Percentiles rank a stretch among this genome's conserved stretches.
Evolutionary conservation across 1,140 invertebrate species (phyloP).

Genomic region (Bombus consobrinus): DNA sequence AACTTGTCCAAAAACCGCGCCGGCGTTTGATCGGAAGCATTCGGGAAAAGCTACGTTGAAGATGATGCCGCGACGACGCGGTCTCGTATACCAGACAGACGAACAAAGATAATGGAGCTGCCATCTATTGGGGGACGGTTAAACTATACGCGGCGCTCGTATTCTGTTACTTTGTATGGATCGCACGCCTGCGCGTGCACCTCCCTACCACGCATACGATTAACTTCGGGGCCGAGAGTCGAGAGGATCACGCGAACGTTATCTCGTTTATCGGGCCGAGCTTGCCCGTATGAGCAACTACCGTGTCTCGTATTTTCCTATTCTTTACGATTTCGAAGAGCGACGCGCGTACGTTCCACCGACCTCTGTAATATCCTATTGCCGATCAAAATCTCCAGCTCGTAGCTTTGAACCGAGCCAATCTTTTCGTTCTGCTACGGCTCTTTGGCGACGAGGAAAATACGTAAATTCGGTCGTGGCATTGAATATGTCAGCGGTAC

Average conservation of each 20-base stretch:
- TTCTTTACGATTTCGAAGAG: conserved; percentile 41
- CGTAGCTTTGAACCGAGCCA: not conserved
- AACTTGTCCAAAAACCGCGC: conserved; percentile 17
- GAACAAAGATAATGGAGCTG: conserved; percentile 81
- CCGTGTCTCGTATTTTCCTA: conserved; percentile 38
- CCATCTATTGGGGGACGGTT: conserved; percentile 79
- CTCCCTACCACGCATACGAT: conserved; percentile 50
- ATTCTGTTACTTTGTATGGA: conserved; percentile 56
- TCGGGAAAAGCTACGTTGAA: not conserved
- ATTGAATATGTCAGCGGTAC: not conserved
- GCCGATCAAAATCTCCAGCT: conserved; percentile 11
- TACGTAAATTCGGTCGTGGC: not conserved
- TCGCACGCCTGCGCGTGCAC: conserved; percentile 42
- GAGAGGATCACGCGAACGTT: conserved; percentile 57
- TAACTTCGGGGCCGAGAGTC: conserved; percentile 39
- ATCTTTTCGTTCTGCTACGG: not conserved
- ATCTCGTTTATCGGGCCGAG: conserved; percentile 59
- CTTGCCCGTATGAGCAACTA: conserved; percentile 43
- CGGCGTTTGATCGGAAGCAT: not conserved
- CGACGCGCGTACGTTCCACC: not conserved
- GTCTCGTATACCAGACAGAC: conserved; percentile 29
- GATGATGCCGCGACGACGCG: not conserved
- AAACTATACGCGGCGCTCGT: conserved; percentile 69
- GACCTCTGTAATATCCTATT: not conserved
- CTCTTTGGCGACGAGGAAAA: too few species aligned